These are phyloP conservation scores for Corythornis madagascariensis DNA, from an alignment of 2,113 vertebrate species.

Conservation along the genomic window DNA sequence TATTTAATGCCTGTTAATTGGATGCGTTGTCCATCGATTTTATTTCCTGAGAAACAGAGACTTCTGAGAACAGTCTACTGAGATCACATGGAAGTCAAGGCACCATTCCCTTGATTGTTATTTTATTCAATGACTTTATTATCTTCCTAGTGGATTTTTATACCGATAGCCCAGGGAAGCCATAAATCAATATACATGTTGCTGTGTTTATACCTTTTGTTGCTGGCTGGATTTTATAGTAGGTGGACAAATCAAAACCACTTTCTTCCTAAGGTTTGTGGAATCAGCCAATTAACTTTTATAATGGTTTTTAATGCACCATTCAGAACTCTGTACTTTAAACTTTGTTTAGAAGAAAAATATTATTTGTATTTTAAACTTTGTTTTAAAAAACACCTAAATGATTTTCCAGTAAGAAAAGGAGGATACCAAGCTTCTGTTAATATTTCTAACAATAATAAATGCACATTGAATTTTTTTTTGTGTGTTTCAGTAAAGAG, in stretches of 20 bases:
- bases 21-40: not conserved
- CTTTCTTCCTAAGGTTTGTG: not conserved
- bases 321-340: not conserved
- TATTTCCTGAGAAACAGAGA: not conserved
- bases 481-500: not conserved
- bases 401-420: not conserved
- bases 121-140: not conserved
- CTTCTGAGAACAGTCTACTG: not conserved
- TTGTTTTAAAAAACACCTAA: not conserved
- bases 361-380: no score
- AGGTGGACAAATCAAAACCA: fast-evolving
- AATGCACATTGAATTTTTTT: not conserved
- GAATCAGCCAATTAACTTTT: conserved; percentile 13
- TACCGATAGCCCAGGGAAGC: not conserved
- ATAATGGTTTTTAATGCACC: not conserved
- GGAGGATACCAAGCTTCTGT: not conserved
- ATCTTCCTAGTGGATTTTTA: not conserved
- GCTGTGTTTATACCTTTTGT: not conserved
- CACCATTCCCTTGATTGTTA: not conserved
- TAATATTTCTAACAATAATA: not conserved
- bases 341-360: not conserved
- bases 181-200: not conserved
- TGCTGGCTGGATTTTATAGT: not conserved
- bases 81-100: not conserved
- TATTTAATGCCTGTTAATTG: not conserved